phyloP scores from a whole-genome alignment of 2,888 invertebrate genomes.

The Tuberolachnus salignus region DNA sequence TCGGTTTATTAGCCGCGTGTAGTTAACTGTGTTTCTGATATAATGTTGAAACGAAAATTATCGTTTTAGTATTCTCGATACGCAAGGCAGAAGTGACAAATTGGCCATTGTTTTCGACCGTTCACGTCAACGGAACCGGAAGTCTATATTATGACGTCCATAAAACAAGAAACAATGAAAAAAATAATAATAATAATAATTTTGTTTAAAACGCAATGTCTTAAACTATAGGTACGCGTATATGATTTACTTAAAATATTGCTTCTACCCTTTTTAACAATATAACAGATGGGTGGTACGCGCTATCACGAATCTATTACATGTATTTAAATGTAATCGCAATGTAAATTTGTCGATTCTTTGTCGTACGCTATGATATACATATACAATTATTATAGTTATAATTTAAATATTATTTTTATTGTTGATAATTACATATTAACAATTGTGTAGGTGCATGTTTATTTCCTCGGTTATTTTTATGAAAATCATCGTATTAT shows the following conservation, averaged over 20 bases:
- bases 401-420: too few relatives aligned
- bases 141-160: constrained; percentile 23
- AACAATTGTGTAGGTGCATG: too few relatives aligned
- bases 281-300: too few relatives aligned
- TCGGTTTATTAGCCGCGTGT: constrained; percentile 45
- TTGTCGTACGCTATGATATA: too few relatives aligned
- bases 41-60: constrained; percentile 42
- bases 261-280: background rate
- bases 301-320: too few relatives aligned
- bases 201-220: constrained; percentile 10
- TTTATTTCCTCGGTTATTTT: background rate
- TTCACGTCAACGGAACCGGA: constrained; percentile 47
- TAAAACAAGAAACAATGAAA: constrained; percentile 37
- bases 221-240: background rate
- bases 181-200: background rate
- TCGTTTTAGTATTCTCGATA: constrained; percentile 43
- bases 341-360: too few relatives aligned
- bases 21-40: constrained; percentile 41
- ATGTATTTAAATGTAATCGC: too few relatives aligned
- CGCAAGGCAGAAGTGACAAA: constrained; percentile 41
- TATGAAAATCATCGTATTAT: constrained; percentile 29
- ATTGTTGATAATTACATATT: too few relatives aligned
- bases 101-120: constrained; percentile 52
- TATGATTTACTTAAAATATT: too few relatives aligned
- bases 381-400: too few relatives aligned